These are phyloP conservation scores for Melanargia galathea DNA, from an alignment of 2,888 invertebrate species.

Conservation along the genomic window DNA sequence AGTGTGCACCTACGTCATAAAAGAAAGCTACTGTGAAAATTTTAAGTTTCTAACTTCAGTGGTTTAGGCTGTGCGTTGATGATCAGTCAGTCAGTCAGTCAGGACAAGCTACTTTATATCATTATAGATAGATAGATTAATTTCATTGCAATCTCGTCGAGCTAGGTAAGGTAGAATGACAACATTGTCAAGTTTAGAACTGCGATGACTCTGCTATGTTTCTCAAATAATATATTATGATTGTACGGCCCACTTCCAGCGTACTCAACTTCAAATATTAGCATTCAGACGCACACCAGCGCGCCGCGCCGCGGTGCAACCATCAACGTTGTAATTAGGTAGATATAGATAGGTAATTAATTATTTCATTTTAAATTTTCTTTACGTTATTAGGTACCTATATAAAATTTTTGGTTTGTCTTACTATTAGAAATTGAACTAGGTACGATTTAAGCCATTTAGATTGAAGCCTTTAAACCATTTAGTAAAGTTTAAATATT, in stretches of 20 bases:
- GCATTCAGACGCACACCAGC: constrained; percentile 12
- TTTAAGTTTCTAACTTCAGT: too few species aligned
- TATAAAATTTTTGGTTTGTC: neutral
- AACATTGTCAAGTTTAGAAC: constrained; percentile 32
- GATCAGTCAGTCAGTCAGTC: too few species aligned
- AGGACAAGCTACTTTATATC: too few species aligned
- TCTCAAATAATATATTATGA: constrained; percentile 19
- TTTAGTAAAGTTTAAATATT: too few species aligned
- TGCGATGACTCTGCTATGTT: constrained; percentile 21
- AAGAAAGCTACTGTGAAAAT: too few species aligned
- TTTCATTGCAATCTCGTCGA: neutral
- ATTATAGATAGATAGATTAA: too few species aligned
- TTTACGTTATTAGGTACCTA: neutral
- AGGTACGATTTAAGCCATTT: too few species aligned
- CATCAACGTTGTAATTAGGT: constrained; percentile 5
- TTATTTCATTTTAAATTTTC: constrained; percentile 1
- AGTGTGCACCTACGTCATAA: too few species aligned
- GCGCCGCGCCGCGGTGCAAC: neutral
- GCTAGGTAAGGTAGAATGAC: constrained; percentile 22
- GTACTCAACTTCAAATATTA: constrained; percentile 23
- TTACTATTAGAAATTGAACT: neutral
- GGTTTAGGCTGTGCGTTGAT: too few species aligned
- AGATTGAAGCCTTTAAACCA: too few species aligned
- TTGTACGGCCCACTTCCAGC: constrained; percentile 26
- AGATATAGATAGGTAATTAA: too few species aligned